Conservation (phyloP, 2,888 invertebrate genomes). For the Rhamphomyia laevipes region DNA sequence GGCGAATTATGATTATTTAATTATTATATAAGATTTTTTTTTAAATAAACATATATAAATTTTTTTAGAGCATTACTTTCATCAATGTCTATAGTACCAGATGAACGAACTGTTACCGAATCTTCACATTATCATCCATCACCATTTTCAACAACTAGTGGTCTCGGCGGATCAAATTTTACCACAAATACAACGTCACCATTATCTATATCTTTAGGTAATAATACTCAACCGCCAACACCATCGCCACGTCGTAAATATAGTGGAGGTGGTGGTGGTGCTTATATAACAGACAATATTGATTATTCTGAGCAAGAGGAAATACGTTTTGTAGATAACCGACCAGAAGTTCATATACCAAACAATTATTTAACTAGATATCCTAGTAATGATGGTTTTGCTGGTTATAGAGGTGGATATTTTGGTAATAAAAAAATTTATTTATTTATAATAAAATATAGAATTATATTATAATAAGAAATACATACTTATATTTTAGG, state of each 20-base stretch:
- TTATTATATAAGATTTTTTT: no score
- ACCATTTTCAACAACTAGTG: slow-evolving; percentile 43
- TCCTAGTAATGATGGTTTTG: slow-evolving; percentile 31
- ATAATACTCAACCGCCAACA: slow-evolving; percentile 44
- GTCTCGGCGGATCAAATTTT: slow-evolving; percentile 42
- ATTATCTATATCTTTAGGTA: slow-evolving; percentile 33
- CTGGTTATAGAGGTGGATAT: slow-evolving; percentile 30
- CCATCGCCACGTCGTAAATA: slow-evolving; percentile 63
- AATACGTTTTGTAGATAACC: slow-evolving; percentile 24
- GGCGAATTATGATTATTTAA: no score
- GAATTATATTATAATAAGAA: no score
- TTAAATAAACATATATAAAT: not conserved
- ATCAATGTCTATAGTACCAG: slow-evolving; percentile 23
- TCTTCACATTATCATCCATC: slow-evolving; percentile 44
- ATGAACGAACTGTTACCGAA: slow-evolving; percentile 32
- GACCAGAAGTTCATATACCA: slow-evolving; percentile 27
- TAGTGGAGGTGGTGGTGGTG: slow-evolving; percentile 55
- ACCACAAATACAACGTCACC: slow-evolving; percentile 33
- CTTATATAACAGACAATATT: slow-evolving; percentile 52
- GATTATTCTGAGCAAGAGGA: slow-evolving; percentile 20
- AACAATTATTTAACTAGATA: slow-evolving; percentile 29
- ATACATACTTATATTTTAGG: no score
- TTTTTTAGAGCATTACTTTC: slow-evolving; percentile 18
- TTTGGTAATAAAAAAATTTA: slow-evolving; percentile 34
- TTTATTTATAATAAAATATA: no score